Conservation (phyloP, 2,113 vertebrate species). For the Puntigrus tetrazona region DNA sequence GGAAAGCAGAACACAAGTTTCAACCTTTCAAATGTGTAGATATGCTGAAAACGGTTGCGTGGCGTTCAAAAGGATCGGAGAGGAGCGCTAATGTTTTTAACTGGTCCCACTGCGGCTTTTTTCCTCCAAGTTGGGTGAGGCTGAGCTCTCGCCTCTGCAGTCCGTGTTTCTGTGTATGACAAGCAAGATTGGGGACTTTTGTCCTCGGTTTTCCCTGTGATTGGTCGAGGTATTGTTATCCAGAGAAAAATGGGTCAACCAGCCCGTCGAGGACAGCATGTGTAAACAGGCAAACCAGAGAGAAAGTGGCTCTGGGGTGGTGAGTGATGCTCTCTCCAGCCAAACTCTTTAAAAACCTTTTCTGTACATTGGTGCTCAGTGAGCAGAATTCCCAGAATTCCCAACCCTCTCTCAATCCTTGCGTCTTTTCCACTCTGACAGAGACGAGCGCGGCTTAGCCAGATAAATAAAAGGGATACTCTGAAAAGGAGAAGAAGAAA, state of each 20-base stretch:
- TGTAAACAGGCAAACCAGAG: conserved; percentile 53
- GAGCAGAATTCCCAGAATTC: conserved; percentile 20
- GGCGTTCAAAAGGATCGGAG: not conserved
- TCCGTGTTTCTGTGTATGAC: conserved; percentile 64
- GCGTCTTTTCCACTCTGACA: conserved; percentile 54
- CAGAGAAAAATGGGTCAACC: conserved; percentile 75
- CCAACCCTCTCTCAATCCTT: not conserved
- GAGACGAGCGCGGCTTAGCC: conserved; percentile 62
- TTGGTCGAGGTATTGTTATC: conserved; percentile 72
- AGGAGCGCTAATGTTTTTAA: not conserved
- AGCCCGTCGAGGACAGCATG: conserved; percentile 68
- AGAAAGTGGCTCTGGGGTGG: not conserved
- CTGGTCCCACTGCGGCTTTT: conserved; percentile 6
- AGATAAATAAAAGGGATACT: conserved; percentile 73
- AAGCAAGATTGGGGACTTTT: conserved; percentile 63
- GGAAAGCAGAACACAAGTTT: not conserved
- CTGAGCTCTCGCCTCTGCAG: conserved; percentile 63
- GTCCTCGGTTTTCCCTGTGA: conserved; percentile 64
- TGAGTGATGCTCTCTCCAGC: not conserved
- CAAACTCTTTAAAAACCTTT: conserved; percentile 35
- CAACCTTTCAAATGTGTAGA: not conserved
- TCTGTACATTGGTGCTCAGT: conserved; percentile 10
- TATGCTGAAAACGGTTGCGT: not conserved
- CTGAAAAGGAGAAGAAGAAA: conserved; percentile 75
- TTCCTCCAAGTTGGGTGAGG: not conserved